Evolutionary conservation across 2,113 vertebrate genomes (phyloP).

Genomic region (Silurus glanis): DNA sequence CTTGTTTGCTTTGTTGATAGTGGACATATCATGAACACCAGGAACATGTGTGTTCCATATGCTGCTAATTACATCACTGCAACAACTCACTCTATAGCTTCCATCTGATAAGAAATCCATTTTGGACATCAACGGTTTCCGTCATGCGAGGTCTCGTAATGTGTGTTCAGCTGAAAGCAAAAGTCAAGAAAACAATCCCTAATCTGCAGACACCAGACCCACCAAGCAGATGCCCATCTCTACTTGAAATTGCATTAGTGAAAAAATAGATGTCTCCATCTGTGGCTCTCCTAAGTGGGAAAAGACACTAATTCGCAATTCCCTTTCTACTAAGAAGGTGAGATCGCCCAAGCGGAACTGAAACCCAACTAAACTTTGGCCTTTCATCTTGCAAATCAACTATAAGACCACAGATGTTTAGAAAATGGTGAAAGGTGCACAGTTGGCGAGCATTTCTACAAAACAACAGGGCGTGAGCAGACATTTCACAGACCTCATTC

Average conservation of each 20-base stretch:
- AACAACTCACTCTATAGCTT: conserved; percentile 61
- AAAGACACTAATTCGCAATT: conserved; percentile 13
- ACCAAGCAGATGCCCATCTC: conserved; percentile 59
- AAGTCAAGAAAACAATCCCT: conserved; percentile 51
- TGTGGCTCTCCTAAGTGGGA: conserved; percentile 31
- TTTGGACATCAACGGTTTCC: conserved; percentile 73
- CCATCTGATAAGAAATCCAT: conserved; percentile 77
- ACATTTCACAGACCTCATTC: conserved; percentile 51
- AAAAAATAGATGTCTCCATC: conserved; percentile 25
- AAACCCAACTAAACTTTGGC: conserved; percentile 52
- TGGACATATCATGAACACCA: conserved; percentile 68
- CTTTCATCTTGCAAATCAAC: background rate
- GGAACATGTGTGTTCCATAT: conserved; percentile 77
- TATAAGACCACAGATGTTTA: conserved; percentile 10
- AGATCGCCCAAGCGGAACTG: conserved; percentile 48
- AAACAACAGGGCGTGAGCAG: conserved; percentile 27
- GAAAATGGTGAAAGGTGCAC: background rate
- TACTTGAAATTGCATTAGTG: conserved; percentile 40
- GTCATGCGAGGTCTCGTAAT: conserved; percentile 68
- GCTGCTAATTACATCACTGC: conserved; percentile 76
- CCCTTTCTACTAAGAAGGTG: background rate
- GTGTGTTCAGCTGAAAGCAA: conserved; percentile 57
- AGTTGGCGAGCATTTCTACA: conserved; percentile 32
- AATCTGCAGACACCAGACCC: conserved; percentile 58
- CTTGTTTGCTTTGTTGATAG: conserved; percentile 77